Conservation (phyloP, 2,888 invertebrate species). For the Aromia moschata region DNA sequence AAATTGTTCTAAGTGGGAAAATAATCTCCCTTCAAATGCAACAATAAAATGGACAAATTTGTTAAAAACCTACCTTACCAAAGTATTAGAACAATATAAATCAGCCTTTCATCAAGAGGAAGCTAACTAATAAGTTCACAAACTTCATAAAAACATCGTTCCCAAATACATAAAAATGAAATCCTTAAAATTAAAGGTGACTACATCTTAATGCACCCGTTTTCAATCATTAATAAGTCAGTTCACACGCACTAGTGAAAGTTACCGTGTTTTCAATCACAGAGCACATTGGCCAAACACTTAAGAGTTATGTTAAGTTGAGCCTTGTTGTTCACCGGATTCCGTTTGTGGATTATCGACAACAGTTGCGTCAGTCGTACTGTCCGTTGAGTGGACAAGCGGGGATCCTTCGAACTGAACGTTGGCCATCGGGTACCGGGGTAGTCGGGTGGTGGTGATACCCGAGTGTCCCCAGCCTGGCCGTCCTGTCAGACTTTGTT, state of each 20-base stretch:
- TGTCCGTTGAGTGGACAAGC: slow-evolving; percentile 23
- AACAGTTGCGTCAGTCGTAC: slow-evolving; percentile 4
- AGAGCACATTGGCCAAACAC: slow-evolving; percentile 53
- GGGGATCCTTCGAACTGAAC: slow-evolving; percentile 33
- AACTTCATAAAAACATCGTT: slow-evolving; percentile 40
- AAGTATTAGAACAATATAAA: slow-evolving; percentile 45
- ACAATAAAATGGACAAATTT: slow-evolving; percentile 34
- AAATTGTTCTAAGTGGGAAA: slow-evolving; percentile 29
- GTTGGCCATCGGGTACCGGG: slow-evolving; percentile 59
- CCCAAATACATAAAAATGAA: slow-evolving; percentile 39
- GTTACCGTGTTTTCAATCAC: slow-evolving; percentile 56
- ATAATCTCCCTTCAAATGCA: slow-evolving; percentile 23
- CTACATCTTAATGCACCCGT: slow-evolving; percentile 59
- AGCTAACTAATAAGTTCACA: slow-evolving; percentile 51
- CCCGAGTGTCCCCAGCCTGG: slow-evolving; percentile 48
- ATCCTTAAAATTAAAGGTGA: slow-evolving; percentile 53
- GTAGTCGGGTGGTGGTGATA: slow-evolving; percentile 62
- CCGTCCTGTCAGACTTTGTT: slow-evolving; percentile 73
- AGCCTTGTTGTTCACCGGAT: slow-evolving; percentile 29
- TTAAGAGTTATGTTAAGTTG: slow-evolving; percentile 30
- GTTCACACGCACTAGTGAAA: slow-evolving; percentile 51
- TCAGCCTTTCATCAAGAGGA: slow-evolving; percentile 58
- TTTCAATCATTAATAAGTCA: slow-evolving; percentile 46
- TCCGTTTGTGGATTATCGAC: slow-evolving; percentile 10
- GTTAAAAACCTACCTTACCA: slow-evolving; percentile 29